These are phyloP conservation scores for Bombus waltoni DNA, from an alignment of 1,140 invertebrate genomes.

Conservation along the genomic window DNA sequence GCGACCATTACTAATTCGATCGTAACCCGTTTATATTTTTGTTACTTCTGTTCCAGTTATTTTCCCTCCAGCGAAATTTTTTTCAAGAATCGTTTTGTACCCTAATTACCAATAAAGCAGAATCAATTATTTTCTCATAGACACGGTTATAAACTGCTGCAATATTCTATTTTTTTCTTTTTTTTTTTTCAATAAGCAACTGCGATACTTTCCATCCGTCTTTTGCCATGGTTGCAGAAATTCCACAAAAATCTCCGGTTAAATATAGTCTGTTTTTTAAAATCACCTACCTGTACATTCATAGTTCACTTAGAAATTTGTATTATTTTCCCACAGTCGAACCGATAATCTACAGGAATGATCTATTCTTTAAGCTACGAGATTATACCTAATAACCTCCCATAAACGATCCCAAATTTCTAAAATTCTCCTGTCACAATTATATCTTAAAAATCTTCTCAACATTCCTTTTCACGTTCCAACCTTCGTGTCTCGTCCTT, in stretches of 20 bases:
- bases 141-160: not conserved
- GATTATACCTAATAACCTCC: too few species aligned
- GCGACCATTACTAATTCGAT: conserved; percentile 1
- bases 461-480: too few species aligned
- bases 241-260: too few species aligned
- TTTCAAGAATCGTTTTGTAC: not conserved
- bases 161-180: not conserved
- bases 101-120: not conserved
- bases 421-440: too few species aligned
- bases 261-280: not conserved
- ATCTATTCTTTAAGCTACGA: too few species aligned
- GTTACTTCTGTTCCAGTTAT: not conserved
- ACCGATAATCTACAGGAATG: not conserved
- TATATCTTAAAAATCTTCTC: too few species aligned
- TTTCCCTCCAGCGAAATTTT: not conserved
- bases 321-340: not conserved
- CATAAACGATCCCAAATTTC: too few species aligned
- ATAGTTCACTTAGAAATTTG: not conserved
- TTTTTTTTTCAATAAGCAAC: too few species aligned
- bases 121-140: not conserved
- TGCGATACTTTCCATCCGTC: too few species aligned
- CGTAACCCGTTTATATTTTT: not conserved
- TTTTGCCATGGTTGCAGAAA: too few species aligned
- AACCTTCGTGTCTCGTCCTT: too few species aligned
- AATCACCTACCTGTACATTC: not conserved